Percentiles rank a stretch among this genome's conserved stretches.
Evolutionary conservation across 2,888 invertebrate species (phyloP).

Genomic region (Heliconius erato): DNA sequence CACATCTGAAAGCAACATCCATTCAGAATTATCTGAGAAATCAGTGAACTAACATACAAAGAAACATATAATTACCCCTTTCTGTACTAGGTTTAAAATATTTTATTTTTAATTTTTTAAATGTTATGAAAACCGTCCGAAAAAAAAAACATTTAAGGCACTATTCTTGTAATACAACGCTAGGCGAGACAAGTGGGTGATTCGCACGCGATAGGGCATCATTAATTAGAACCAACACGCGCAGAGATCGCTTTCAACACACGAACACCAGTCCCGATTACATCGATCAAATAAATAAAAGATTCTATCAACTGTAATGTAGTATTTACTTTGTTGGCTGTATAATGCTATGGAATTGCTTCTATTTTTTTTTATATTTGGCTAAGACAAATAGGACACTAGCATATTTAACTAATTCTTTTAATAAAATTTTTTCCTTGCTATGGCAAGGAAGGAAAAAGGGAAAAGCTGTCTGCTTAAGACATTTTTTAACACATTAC

Average conservation of each 20-base stretch:
- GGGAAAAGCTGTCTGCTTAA: too few species aligned
- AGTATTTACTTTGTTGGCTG: conserved; percentile 29
- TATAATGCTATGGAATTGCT: background rate
- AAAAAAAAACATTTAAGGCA: conserved; percentile 15
- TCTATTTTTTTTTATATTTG: background rate
- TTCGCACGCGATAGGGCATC: conserved; percentile 76
- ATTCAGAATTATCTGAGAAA: too few species aligned
- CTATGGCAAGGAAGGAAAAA: too few species aligned
- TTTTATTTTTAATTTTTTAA: background rate
- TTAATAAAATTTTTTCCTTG: too few species aligned
- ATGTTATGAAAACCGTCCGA: background rate
- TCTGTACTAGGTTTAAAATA: too few species aligned
- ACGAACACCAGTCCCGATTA: conserved; percentile 67
- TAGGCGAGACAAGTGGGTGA: conserved; percentile 74
- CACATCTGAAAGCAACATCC: too few species aligned
- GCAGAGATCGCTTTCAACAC: conserved; percentile 80
- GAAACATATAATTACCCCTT: too few species aligned
- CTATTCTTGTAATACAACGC: conserved; percentile 24
- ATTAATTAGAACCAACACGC: conserved; percentile 81
- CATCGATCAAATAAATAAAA: conserved; percentile 51
- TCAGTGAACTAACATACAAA: too few species aligned
- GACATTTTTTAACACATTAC: background rate
- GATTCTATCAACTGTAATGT: conserved; percentile 38
- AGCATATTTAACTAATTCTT: background rate
- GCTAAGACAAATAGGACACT: background rate